phyloP scores from a whole-genome alignment of 30 jellyfish, hydroid and myxozoan genomes.

The Aurelia coerulea region DNA sequence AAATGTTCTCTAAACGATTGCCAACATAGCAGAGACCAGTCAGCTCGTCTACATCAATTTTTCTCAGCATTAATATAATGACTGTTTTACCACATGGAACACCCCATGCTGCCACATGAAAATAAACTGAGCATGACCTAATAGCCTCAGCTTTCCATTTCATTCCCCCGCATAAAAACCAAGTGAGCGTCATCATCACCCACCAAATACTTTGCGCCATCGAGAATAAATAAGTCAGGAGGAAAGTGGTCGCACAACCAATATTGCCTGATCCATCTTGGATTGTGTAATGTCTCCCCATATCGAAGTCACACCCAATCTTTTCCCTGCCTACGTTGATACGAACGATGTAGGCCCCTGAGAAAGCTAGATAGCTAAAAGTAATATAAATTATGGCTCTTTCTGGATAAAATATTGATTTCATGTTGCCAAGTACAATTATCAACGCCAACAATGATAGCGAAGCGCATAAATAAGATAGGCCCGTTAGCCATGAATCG shows the following conservation, averaged over 20 bases:
- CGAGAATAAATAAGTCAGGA: conserved; percentile 87
- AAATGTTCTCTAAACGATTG: conserved; percentile 89
- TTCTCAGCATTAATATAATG: conserved; percentile 81
- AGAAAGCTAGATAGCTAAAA: conserved; percentile 75
- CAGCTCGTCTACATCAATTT: conserved; percentile 94
- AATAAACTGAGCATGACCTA: conserved; percentile 66
- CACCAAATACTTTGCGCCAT: conserved; percentile 99
- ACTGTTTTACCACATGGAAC: conserved; percentile 94
- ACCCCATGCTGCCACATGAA: conserved; percentile 98
- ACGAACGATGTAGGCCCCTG: conserved; percentile 82
- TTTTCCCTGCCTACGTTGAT: conserved; percentile 80
- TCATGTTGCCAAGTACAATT: conserved; percentile 68
- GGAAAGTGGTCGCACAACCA: conserved; percentile 94
- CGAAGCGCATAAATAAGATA: conserved; percentile 81
- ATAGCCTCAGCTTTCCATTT: conserved; percentile 90
- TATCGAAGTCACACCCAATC: conserved; percentile 80
- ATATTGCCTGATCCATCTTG: conserved; percentile 96
- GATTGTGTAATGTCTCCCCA: conserved; percentile 80
- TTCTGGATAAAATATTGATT: conserved; percentile 82
- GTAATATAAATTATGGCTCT: conserved; percentile 86
- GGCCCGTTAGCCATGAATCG: conserved; percentile 91
- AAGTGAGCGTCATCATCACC: conserved; percentile 89
- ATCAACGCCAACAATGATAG: conserved; percentile 74
- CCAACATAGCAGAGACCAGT: conserved; percentile 98
- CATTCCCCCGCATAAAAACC: conserved; percentile 96